Evolutionary conservation across 2,797 vertebrate species (phyloP).

Genomic region (Eidolon dupreanum): DNA sequence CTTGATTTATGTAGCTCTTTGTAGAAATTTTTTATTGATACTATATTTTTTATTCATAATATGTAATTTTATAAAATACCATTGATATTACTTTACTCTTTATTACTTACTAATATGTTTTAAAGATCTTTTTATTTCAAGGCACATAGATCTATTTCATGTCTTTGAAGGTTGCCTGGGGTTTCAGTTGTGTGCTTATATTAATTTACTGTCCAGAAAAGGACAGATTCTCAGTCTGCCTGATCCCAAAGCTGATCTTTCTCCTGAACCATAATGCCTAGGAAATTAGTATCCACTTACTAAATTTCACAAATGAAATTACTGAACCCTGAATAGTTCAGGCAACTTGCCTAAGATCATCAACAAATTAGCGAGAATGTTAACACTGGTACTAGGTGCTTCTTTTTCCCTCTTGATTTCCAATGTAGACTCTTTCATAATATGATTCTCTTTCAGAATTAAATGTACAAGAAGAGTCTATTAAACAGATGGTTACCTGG

Average conservation of each 20-base stretch:
- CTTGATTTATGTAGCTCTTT: neutral
- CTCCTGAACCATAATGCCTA: neutral
- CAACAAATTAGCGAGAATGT: neutral
- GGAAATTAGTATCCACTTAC: neutral
- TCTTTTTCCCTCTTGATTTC: neutral
- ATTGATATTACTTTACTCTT: neutral
- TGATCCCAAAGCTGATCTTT: neutral
- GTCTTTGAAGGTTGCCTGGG: neutral
- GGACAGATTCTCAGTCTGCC: neutral
- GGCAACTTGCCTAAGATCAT: neutral
- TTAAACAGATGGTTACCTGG: neutral
- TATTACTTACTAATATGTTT: neutral
- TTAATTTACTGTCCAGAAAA: neutral
- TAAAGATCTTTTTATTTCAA: neutral
- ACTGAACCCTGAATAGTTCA: neutral
- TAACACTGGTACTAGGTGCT: neutral
- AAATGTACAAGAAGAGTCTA: neutral
- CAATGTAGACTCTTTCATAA: neutral
- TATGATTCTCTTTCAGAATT: slow-evolving; percentile 15
- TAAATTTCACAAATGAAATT: slow-evolving; percentile 1
- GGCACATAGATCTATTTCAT: neutral
- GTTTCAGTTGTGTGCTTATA: neutral
- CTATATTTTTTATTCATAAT: neutral
- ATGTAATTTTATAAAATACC: neutral
- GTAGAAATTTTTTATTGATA: neutral